These are phyloP conservation scores for Oostethus manadensis DNA, from an alignment of 2,113 vertebrate genomes.

Conservation along the genomic window DNA sequence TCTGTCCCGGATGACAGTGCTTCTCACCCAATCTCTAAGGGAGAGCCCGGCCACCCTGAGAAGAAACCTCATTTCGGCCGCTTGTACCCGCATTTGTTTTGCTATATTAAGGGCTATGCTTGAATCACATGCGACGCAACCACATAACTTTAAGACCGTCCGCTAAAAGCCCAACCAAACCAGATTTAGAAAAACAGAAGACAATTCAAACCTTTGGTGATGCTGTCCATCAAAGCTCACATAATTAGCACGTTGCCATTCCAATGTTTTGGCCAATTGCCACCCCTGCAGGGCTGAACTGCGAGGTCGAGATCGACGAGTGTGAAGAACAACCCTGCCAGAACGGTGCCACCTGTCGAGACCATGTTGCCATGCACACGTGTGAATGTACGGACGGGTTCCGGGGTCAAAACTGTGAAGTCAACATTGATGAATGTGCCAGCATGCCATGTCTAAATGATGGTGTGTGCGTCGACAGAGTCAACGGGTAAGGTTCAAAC, in stretches of 20 bases:
- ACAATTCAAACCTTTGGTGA: neutral
- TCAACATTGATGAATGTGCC: conserved; percentile 84
- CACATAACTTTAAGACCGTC: no score
- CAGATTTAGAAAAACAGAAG: no score
- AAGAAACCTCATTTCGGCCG: no score
- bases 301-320: conserved; percentile 86
- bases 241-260: no score
- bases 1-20: no score
- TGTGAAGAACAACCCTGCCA: conserved; percentile 82
- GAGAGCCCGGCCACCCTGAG: no score
- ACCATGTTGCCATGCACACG: conserved; percentile 79
- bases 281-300: conserved; percentile 79
- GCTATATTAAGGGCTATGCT: no score
- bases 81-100: no score
- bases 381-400: conserved; percentile 83
- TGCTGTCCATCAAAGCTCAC: neutral
- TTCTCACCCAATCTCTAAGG: no score
- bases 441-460: conserved; percentile 79
- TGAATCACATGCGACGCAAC: no score
- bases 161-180: no score
- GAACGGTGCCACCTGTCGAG: conserved; percentile 81
- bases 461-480: conserved; percentile 76
- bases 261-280: conserved; percentile 5
- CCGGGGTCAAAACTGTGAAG: conserved; percentile 77
- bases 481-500: conserved; percentile 77